Evolutionary conservation across 2,797 vertebrate species (phyloP), one percentile per base, ranked within the genome.

Genomic region (Arnoldichthys spilopterus): DNA sequence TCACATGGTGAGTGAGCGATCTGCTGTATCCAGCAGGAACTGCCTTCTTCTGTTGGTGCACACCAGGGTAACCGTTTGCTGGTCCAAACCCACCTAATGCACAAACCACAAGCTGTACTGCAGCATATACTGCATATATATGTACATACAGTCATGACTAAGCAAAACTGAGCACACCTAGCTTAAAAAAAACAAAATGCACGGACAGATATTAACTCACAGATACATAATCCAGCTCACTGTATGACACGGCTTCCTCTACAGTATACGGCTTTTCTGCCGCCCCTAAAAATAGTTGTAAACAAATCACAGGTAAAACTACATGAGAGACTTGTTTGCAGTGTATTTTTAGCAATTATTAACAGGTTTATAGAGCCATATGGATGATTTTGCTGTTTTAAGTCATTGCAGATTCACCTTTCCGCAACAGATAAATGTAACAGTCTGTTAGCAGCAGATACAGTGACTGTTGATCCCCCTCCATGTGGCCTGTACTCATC

Each of bases 401-500:
- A 12, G 20, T 51, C 5, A 61, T 8, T 16, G 26, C 18, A 59
- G 30, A 15, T 85, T 85, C 85, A 99, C 98, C 98, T 93, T 98
- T 99, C 43, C 98, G 93, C 47, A 99, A 94, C 80, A 99, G 92
- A 86, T 99, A 99, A 82, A 98, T 92, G 0, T 97, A 98, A 89
- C 96, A 98, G 89, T 99, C 97, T 0, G 98, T 99, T 81, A 99
- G 93, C 83, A 99, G 92, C 87, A 99, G 90, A 0, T 96, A 99
- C 49, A 99, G 92, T 7, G 98, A 94, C 91, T 98, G 97, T 76
- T 98, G 90, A 87, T 97, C 97, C 0, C 98, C 98, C 81, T 99
- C 98, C 98, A 98, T 99, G 84, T 99, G 98, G 51, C 97, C 98
- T 0, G 98, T 98, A 85, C 97, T 98, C 98, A 99, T 98, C 76